phyloP scores from a whole-genome alignment of 2,888 invertebrate genomes.

The Blomia tropicalis region DNA sequence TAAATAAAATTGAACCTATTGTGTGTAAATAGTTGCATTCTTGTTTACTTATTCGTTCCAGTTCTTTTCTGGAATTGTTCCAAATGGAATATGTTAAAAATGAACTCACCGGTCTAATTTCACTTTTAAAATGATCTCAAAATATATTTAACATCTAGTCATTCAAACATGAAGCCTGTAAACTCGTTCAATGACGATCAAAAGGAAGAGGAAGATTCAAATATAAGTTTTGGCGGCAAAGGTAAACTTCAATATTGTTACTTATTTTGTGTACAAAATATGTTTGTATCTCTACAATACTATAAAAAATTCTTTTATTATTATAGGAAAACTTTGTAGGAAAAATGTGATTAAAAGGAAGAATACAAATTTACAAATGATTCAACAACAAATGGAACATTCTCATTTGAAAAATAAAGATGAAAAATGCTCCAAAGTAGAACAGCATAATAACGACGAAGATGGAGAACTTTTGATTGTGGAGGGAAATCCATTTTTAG shows the following conservation, averaged over 20 bases:
- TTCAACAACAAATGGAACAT: not conserved
- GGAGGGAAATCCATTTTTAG: not conserved
- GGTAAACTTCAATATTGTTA: not conserved
- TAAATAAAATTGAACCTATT: too few species aligned
- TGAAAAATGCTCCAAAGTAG: not conserved
- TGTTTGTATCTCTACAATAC: too few species aligned
- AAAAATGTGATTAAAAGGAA: conserved; percentile 8
- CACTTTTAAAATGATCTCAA: not conserved
- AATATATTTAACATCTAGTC: not conserved
- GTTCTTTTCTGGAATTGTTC: not conserved
- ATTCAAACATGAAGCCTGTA: not conserved
- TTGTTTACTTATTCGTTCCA: not conserved
- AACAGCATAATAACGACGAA: not conserved
- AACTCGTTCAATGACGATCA: not conserved
- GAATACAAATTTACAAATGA: not conserved
- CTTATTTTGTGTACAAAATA: too few species aligned
- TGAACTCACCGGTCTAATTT: not conserved
- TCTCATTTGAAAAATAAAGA: not conserved
- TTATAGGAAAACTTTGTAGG: not conserved
- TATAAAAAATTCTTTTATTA: too few species aligned
- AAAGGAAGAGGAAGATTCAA: not conserved
- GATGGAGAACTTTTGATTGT: not conserved
- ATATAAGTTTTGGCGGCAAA: conserved; percentile 9
- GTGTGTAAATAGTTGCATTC: not conserved
- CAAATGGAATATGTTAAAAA: not conserved